Percentiles rank a stretch among this genome's conserved stretches.
phyloP scores from a whole-genome alignment of 2,888 invertebrate genomes.

The Hecatera dysodea region DNA sequence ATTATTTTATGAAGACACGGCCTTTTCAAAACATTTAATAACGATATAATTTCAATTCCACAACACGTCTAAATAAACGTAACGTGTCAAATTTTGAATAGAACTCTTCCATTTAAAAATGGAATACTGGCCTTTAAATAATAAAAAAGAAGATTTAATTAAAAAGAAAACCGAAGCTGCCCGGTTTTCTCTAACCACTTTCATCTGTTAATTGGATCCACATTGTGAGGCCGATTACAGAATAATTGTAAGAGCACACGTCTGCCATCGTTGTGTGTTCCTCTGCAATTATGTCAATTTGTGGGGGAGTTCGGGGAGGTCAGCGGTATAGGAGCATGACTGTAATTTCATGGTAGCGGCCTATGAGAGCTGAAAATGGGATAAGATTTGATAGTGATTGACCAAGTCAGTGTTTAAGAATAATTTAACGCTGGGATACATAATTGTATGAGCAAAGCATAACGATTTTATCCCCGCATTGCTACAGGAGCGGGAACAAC shows the following conservation, averaged over 20 bases:
- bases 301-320: constrained; percentile 23
- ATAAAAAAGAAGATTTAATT: constrained; percentile 23
- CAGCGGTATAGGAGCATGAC: constrained; percentile 12
- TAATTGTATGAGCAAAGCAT: too few species aligned
- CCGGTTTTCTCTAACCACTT: constrained; percentile 49
- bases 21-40: too few species aligned
- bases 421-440: neutral
- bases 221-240: constrained; percentile 70
- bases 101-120: neutral
- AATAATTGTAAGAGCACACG: constrained; percentile 69
- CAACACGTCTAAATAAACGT: neutral
- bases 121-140: neutral
- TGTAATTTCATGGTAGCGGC: neutral
- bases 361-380: neutral
- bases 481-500: too few species aligned
- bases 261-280: constrained; percentile 59
- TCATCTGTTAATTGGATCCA: constrained; percentile 71
- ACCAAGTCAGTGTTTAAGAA: neutral
- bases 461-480: too few species aligned
- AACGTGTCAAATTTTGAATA: neutral
- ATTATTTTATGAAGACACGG: too few species aligned
- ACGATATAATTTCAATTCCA: neutral
- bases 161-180: constrained; percentile 24
- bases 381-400: neutral
- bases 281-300: constrained; percentile 72